Conservation (phyloP, 2,113 vertebrate species). For the Festucalex cinctus region DNA sequence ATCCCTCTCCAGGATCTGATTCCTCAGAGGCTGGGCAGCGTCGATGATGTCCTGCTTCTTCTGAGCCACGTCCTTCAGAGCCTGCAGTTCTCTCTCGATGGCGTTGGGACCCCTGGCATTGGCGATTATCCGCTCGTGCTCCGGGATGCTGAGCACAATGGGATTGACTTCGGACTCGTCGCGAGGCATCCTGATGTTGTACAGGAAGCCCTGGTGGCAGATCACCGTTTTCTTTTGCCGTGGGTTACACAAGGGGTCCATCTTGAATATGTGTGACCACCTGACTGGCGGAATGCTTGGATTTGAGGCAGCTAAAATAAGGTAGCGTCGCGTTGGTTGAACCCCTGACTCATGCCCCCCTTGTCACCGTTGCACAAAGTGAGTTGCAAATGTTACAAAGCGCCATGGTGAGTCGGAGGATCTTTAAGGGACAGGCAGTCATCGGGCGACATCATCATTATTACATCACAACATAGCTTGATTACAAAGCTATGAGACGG, state of each 20-base stretch:
- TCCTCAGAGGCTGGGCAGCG: neutral
- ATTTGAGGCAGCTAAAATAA: neutral
- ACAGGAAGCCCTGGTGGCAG: slow-evolving; percentile 6
- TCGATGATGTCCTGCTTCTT: neutral
- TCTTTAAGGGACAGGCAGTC: neutral
- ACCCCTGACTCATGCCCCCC: neutral
- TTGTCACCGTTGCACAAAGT: neutral
- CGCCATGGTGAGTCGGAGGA: neutral
- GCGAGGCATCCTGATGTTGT: neutral
- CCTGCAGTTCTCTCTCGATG: neutral
- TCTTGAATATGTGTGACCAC: neutral
- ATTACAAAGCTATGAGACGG: neutral
- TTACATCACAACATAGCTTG: slow-evolving; percentile 8
- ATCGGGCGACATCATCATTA: neutral
- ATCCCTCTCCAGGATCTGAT: neutral
- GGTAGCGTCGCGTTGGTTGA: neutral
- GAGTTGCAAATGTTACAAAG: neutral
- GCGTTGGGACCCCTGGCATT: slow-evolving; percentile 1
- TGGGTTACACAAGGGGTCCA: neutral
- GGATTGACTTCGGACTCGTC: neutral
- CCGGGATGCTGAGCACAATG: neutral
- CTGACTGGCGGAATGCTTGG: neutral
- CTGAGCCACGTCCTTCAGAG: neutral
- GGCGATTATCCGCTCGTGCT: neutral
- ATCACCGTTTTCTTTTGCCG: slow-evolving; percentile 1